Conservation (phyloP, 2,113 vertebrate species). For the Excalfactoria chinensis region DNA sequence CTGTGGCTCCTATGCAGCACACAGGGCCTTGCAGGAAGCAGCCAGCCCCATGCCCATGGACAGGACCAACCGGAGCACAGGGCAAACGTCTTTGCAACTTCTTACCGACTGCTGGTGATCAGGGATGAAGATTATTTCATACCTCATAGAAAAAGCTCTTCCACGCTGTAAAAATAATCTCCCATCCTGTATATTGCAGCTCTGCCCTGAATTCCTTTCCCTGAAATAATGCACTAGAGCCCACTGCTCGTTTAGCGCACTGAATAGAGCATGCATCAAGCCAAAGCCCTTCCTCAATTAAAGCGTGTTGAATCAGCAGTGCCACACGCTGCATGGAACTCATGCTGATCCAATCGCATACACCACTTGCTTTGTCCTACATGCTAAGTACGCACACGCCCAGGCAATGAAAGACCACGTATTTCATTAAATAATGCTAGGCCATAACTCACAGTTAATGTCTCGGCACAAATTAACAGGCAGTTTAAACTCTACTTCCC, state of each 20-base stretch:
- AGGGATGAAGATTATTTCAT: neutral
- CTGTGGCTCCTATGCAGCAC: no score
- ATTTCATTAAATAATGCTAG: constrained; percentile 44
- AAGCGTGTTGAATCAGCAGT: constrained; percentile 38
- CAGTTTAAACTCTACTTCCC: neutral
- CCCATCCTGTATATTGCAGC: neutral
- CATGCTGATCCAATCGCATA: constrained; percentile 59
- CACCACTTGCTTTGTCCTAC: constrained; percentile 27
- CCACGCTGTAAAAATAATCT: neutral
- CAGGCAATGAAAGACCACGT: constrained; percentile 15
- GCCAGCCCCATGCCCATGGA: neutral
- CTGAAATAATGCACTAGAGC: neutral
- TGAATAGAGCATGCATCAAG: constrained; percentile 1
- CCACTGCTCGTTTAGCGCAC: neutral
- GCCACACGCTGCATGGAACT: constrained; percentile 51
- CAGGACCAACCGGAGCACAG: neutral
- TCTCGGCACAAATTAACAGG: constrained; percentile 17
- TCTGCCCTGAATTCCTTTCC: neutral
- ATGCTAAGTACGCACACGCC: constrained; percentile 8
- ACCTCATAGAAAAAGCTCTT: neutral
- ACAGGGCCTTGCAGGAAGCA: neutral
- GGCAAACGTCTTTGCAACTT: neutral
- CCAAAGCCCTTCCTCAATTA: constrained; percentile 28
- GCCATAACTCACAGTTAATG: constrained; percentile 16
- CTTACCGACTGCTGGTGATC: neutral